These are phyloP conservation scores for Philonicus albiceps DNA, from an alignment of 2,888 invertebrate species.

Conservation along the genomic window DNA sequence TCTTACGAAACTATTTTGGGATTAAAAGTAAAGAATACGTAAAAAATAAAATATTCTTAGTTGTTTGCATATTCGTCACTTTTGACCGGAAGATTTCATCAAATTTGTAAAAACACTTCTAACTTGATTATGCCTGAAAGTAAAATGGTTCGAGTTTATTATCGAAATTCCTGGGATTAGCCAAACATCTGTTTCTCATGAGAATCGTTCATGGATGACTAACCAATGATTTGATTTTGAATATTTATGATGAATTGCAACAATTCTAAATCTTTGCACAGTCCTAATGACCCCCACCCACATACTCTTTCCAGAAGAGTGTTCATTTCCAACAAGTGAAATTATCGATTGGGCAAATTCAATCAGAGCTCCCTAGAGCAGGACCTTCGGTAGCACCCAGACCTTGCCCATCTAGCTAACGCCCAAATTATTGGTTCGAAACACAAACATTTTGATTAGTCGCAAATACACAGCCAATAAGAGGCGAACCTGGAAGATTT, in stretches of 20 bases:
- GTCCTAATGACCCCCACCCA: background rate
- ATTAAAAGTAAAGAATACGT: too few species aligned
- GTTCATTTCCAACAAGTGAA: background rate
- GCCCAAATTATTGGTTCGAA: conserved; percentile 28
- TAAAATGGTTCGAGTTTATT: too few species aligned
- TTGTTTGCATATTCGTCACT: too few species aligned
- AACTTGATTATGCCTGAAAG: too few species aligned
- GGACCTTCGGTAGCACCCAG: background rate
- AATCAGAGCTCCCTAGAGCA: background rate
- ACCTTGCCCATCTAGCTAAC: background rate
- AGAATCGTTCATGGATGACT: background rate
- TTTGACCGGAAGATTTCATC: too few species aligned
- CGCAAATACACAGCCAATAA: background rate
- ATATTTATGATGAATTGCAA: background rate
- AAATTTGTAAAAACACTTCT: too few species aligned
- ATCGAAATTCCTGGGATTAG: background rate
- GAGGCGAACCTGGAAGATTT: background rate
- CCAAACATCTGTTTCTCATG: background rate
- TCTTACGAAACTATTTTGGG: too few species aligned
- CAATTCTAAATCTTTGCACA: background rate
- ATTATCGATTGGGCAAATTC: background rate
- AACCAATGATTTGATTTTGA: background rate
- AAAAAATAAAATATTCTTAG: too few species aligned
- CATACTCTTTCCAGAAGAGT: background rate
- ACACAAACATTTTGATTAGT: conserved; percentile 16